A percentile compares a stretch with the other conserved stretches of the same genome.
Conservation (phyloP, 2,888 invertebrate species). For the Lithosia quadra region DNA sequence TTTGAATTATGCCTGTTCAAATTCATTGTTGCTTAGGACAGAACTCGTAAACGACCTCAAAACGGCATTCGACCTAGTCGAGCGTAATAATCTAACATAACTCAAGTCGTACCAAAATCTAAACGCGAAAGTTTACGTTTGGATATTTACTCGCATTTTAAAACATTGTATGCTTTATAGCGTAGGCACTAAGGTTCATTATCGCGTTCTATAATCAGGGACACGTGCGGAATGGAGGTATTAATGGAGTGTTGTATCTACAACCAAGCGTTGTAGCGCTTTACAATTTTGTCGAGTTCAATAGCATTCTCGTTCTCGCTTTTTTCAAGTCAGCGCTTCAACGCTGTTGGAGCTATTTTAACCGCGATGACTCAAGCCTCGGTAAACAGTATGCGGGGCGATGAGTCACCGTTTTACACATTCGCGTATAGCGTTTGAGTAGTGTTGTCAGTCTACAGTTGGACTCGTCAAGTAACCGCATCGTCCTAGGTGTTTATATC, state of each 20-base stretch:
- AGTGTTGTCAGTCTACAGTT: conserved; percentile 86
- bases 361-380: conserved; percentile 86
- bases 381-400: conserved; percentile 87
- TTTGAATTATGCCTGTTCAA: conserved; percentile 18
- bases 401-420: conserved; percentile 87
- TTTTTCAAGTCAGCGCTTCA: conserved; percentile 71
- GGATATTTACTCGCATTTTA: conserved; percentile 54
- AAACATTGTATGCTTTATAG: conserved; percentile 54
- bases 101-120: conserved; percentile 78
- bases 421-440: conserved; percentile 87
- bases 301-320: conserved; percentile 45
- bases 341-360: conserved; percentile 69
- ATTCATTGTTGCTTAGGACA: conserved; percentile 59
- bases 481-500: conserved; percentile 80
- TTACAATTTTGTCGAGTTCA: conserved; percentile 59
- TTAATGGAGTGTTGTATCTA: conserved; percentile 80
- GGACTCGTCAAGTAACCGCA: conserved; percentile 82
- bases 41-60: conserved; percentile 84
- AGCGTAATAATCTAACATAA: conserved; percentile 84
- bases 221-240: conserved; percentile 86
- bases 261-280: conserved; percentile 77
- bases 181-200: conserved; percentile 59
- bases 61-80: conserved; percentile 85
- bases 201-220: conserved; percentile 60
- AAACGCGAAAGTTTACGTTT: conserved; percentile 85